These are phyloP conservation scores for Platycercus adscitus DNA, from an alignment of 2,113 vertebrate species.

Conservation along the genomic window DNA sequence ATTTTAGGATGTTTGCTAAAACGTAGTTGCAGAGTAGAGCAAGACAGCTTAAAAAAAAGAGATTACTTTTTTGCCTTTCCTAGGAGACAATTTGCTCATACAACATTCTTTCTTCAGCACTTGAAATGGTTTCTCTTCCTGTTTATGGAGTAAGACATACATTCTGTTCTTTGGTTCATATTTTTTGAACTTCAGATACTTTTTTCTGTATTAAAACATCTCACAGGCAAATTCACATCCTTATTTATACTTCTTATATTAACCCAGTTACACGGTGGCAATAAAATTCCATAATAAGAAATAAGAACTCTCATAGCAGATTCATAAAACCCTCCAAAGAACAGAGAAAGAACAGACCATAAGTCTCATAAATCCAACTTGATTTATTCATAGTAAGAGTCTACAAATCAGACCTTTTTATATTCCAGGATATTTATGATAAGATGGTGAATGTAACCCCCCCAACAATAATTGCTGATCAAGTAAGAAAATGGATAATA, in stretches of 20 bases:
- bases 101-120: not conserved
- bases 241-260: conserved; percentile 53
- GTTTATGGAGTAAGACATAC: not conserved
- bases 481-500: conserved; percentile 35
- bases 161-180: not conserved
- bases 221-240: conserved; percentile 5
- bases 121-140: not conserved
- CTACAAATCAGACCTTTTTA: conserved; percentile 32
- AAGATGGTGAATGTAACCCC: not conserved
- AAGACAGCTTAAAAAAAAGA: not conserved
- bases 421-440: conserved; percentile 22
- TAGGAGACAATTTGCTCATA: not conserved
- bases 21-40: not conserved
- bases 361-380: conserved; percentile 55
- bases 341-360: not conserved
- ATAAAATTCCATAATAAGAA: conserved; percentile 46
- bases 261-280: not conserved
- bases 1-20: not conserved
- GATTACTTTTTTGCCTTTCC: not conserved
- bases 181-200: conserved; percentile 27
- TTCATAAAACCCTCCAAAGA: conserved; percentile 45
- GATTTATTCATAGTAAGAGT: conserved; percentile 53
- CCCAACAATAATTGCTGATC: not conserved
- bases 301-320: conserved; percentile 29
- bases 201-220: conserved; percentile 9